These are phyloP conservation scores for Dermolepida albohirtum DNA, from an alignment of 2,888 invertebrate species.

Conservation along the genomic window DNA sequence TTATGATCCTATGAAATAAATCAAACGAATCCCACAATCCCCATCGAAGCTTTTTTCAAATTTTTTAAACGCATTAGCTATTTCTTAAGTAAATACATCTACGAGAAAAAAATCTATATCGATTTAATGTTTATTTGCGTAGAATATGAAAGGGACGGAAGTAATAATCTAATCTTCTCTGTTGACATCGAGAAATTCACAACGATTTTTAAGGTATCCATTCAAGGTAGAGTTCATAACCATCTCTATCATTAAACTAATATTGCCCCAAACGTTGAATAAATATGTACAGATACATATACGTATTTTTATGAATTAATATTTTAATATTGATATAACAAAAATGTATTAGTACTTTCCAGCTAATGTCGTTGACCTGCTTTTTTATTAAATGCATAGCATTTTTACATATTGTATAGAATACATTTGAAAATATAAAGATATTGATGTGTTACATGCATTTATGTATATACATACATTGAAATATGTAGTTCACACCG, in stretches of 20 bases:
- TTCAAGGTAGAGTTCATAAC: conserved; percentile 32
- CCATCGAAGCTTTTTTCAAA: no score
- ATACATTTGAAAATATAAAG: conserved; percentile 19
- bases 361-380: conserved; percentile 11
- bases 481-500: no score
- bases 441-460: no score
- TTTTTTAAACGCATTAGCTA: no score
- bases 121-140: conserved; percentile 7
- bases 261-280: conserved; percentile 19
- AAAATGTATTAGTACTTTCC: conserved; percentile 25
- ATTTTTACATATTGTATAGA: no score
- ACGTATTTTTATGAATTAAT: conserved; percentile 32
- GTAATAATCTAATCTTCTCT: conserved; percentile 33
- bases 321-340: conserved; percentile 28
- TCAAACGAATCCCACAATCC: no score
- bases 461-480: no score
- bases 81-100: no score
- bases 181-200: conserved; percentile 26
- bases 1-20: no score
- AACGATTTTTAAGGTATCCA: conserved; percentile 33
- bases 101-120: neutral
- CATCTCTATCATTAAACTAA: conserved; percentile 32
- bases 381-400: conserved; percentile 1
- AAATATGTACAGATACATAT: conserved; percentile 15
- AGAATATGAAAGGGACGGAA: conserved; percentile 26